These are phyloP conservation scores for Apis cerana DNA, from an alignment of 1,140 invertebrate species.

Conservation along the genomic window DNA sequence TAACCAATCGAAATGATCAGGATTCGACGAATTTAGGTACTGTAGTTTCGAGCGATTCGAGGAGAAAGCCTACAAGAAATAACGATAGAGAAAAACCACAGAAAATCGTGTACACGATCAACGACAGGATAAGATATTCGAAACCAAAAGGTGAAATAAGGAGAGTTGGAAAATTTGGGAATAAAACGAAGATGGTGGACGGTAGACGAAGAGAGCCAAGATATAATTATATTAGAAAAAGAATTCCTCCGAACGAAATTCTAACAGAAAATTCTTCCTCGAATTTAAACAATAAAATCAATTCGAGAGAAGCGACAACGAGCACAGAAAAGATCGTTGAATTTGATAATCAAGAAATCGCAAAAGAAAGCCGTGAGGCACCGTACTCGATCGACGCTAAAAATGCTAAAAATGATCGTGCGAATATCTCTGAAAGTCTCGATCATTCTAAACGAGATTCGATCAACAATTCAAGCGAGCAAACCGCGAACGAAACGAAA, in stretches of 20 bases:
- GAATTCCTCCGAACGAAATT: neutral
- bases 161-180: constrained; percentile 63
- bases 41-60: neutral
- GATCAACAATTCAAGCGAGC: neutral
- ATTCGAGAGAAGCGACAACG: neutral
- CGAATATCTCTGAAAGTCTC: neutral
- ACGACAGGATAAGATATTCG: constrained; percentile 59
- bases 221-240: constrained; percentile 60
- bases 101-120: constrained; percentile 65
- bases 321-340: neutral
- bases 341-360: neutral
- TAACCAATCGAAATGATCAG: neutral
- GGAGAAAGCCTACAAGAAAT: neutral
- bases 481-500: neutral
- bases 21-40: neutral
- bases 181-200: constrained; percentile 13
- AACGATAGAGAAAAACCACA: constrained; percentile 8
- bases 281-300: neutral
- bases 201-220: constrained; percentile 69
- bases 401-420: accelerated
- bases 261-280: neutral
- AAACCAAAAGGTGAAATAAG: constrained; percentile 47
- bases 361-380: neutral
- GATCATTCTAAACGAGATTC: constrained; percentile 9
- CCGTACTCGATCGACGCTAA: neutral